These are phyloP conservation scores for Tupaia chinensis DNA, from an alignment of 2,113 vertebrate genomes.

Conservation along the genomic window DNA sequence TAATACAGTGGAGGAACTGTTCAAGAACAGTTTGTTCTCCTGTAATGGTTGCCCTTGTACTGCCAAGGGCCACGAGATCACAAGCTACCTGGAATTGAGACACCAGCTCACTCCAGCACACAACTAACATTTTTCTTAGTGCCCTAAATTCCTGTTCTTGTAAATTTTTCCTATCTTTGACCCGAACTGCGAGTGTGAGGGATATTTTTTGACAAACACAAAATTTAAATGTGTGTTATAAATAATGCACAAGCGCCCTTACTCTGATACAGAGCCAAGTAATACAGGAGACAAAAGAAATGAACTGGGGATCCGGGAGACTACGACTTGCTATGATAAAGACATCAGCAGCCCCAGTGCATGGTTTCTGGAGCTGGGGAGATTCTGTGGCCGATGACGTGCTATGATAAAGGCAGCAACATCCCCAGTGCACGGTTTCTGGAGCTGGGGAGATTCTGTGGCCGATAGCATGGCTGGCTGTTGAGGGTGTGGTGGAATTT, in stretches of 20 bases:
- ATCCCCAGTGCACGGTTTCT: fast-evolving
- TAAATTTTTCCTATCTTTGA: background rate
- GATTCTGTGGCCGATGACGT: background rate
- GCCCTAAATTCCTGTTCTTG: background rate
- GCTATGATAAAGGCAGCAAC: background rate
- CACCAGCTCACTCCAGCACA: fast-evolving
- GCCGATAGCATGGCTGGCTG: background rate
- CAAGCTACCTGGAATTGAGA: background rate
- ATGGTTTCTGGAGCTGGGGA: background rate
- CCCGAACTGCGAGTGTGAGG: background rate
- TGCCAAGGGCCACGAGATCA: background rate
- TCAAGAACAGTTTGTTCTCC: constrained; percentile 54
- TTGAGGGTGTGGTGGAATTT: background rate
- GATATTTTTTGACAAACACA: background rate
- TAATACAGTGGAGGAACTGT: background rate
- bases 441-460: background rate
- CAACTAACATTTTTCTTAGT: background rate
- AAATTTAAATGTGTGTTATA: background rate
- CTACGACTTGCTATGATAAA: too few relatives aligned
- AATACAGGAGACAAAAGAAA: background rate
- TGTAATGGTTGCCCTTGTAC: constrained; percentile 28
- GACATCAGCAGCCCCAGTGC: background rate
- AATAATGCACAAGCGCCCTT: background rate
- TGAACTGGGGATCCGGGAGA: background rate
- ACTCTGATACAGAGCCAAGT: background rate